Evolutionary conservation across 1,140 invertebrate genomes (phyloP).

Genomic region (Lineus longissimus): DNA sequence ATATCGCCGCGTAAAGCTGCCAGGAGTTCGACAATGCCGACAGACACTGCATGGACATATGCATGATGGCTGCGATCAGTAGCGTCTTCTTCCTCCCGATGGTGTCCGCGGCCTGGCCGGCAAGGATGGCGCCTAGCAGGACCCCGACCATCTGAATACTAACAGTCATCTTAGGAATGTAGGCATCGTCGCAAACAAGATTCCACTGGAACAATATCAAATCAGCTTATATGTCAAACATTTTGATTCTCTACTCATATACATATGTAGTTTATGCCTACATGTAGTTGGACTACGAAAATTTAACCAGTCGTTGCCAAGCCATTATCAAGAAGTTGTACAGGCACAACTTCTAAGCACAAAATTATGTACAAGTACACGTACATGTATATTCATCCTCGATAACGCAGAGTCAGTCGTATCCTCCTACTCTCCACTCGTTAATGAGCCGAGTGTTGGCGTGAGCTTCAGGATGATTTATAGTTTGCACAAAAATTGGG

Average conservation of each 20-base stretch:
- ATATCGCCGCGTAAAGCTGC: constrained; percentile 33
- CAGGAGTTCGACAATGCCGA: constrained; percentile 30
- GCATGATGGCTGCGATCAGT: constrained; percentile 24
- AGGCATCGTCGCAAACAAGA: constrained; percentile 27
- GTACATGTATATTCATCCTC: too few species aligned
- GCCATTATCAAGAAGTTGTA: too few species aligned
- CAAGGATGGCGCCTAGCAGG: constrained; percentile 31
- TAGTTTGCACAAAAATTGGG: not conserved
- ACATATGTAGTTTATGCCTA: not conserved
- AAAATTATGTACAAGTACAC: too few species aligned
- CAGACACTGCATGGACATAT: constrained; percentile 25
- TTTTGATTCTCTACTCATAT: not conserved
- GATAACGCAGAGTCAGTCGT: too few species aligned
- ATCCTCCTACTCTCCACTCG: too few species aligned
- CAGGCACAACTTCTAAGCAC: too few species aligned
- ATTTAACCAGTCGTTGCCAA: too few species aligned
- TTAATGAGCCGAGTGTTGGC: too few species aligned
- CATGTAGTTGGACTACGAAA: not conserved
- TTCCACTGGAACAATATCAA: constrained; percentile 29
- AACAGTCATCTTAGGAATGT: constrained; percentile 28
- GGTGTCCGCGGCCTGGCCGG: constrained; percentile 36
- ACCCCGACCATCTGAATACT: constrained; percentile 41
- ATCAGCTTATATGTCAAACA: not conserved
- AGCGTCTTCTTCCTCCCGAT: constrained; percentile 35
- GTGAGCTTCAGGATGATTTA: too few species aligned